Base-by-base conservation (phyloP, 1,140 invertebrate species). In the Temnothorax longispinosus region DNA sequence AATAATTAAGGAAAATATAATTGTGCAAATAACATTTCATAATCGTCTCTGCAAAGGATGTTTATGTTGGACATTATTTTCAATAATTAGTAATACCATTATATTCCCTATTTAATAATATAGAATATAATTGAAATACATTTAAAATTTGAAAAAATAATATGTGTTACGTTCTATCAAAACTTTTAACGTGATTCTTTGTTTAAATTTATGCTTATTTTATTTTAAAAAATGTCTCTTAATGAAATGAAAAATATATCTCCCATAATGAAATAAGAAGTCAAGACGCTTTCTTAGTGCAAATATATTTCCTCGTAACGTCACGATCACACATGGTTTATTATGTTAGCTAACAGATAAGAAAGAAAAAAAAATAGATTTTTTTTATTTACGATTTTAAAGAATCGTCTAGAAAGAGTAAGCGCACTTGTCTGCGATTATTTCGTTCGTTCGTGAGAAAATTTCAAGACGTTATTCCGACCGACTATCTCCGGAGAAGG, bases 371-470 rank as follows among this genome's bases (percentile, higher is more conserved):
- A 27, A 27, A 81, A 41, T 18, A 38, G 18, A n/a, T 0, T 27
- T 18, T 21, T 41, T 67, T 69, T 11, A 58, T 27, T 18, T 21
- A 41, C 6, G 0, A 50, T 38, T 75, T 60, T 3, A 69, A 15
- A 15, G 47, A 35, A 21, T 1, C 6, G 35, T 50, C 1, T 5
- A 18, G 50, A 35, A 4, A 74, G 27, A 27, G n/a, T 2, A 50
- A 60, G 41, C 38, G 41, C 38, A 56, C 2, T 50, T 32, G 18
- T 38, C 35, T 38, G 13, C 18, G 18, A 58, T 74, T 47, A 10
- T 15, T 4, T 11, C 27, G 7, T 60, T 74, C 18, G 21, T 7
- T n/a, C 27, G 47, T 84, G 69, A 84, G 41, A 60, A 84, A 84
- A 50, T 50, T 38, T 50, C 54, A 11, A 82, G 27, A 58, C 13